Evolutionary conservation across 1,140 invertebrate species (phyloP), one percentile per base, ranked within the genome.

Genomic region (Drosophila varians): DNA sequence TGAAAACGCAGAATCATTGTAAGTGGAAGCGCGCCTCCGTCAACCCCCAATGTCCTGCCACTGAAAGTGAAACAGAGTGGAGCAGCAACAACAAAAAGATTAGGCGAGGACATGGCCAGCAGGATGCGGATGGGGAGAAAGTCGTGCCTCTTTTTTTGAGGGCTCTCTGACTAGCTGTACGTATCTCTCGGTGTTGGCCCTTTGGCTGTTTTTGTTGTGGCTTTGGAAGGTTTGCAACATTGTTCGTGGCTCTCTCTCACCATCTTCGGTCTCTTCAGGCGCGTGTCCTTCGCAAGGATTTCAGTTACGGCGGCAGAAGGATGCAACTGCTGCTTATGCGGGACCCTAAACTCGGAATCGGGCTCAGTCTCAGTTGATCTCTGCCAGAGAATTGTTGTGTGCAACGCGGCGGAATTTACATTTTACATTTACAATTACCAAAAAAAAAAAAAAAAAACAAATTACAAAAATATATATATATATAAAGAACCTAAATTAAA

Each of bases 1-100:
- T 87, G 82, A 77, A 71, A 86, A 88, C 82, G 82, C 82, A 86
- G 82, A 82, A 77, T 87, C 82, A 82, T 82, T 87, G 80, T 87
- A 77, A 68, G 76, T 78, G 51, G 46, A 38, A 6, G 2, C 12
- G 9, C 25, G 47, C 28, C 28, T 31, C 28, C 28, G 11, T 11
- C 28, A 11, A 11, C 28, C 42, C 38, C 38, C 65, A 36, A 26
- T n/a, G 28, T 21, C 16, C 36, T 72, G 48, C 14, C 46, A 28
- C 52, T 42, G 80, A 84, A 84, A 84, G 80, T 84, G 80, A 84
- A 84, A 84, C 54, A 84, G 75, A 53, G 75, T 66, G 46, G 28
- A 47, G 64, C 51, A 65, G 52, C 60, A 65, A 86, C 77, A 80
- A 56, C 55, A 79, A 61, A 49, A 21, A 64, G 53, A 69, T 87